phyloP scores from a whole-genome alignment of 2,113 vertebrate genomes.

The Rhinolophus ferrumequinum region DNA sequence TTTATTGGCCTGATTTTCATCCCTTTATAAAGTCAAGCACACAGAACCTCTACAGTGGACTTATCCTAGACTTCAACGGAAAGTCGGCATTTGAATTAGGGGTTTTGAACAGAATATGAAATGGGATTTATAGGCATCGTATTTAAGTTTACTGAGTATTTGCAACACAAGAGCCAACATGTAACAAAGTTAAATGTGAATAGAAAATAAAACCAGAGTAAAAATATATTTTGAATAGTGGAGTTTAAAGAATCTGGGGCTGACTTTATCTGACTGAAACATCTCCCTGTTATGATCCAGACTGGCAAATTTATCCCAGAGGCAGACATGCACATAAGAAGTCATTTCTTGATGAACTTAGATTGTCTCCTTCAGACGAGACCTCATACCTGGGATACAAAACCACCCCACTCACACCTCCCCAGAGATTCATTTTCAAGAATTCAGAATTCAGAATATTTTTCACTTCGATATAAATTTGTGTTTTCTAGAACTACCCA shows the following conservation, averaged over 20 bases:
- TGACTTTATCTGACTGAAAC: slow-evolving; percentile 43
- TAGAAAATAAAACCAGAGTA: slow-evolving; percentile 52
- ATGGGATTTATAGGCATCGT: slow-evolving; percentile 67
- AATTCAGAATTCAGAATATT: slow-evolving; percentile 22
- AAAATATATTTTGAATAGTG: slow-evolving; percentile 54
- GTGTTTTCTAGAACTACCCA: not conserved
- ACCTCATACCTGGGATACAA: not conserved
- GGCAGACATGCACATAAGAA: not conserved
- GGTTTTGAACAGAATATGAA: slow-evolving; percentile 62
- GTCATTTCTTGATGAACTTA: not conserved
- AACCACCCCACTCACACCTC: not conserved
- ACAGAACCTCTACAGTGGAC: slow-evolving; percentile 47
- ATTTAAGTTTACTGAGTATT: slow-evolving; percentile 71
- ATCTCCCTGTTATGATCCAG: not conserved
- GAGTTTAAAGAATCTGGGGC: slow-evolving; percentile 15
- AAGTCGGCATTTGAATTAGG: slow-evolving; percentile 61
- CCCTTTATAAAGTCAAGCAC: slow-evolving; percentile 50
- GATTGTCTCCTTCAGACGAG: not conserved
- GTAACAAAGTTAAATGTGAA: slow-evolving; percentile 64
- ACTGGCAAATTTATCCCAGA: slow-evolving; percentile 12
- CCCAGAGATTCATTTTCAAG: slow-evolving; percentile 17
- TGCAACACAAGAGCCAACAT: slow-evolving; percentile 60
- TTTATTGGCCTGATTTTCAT: slow-evolving; percentile 70
- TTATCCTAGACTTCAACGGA: slow-evolving; percentile 58
- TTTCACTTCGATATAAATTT: not conserved